Evolutionary conservation across 2,797 vertebrate genomes (phyloP).

Genomic region (Anomalospiza imberbis): DNA sequence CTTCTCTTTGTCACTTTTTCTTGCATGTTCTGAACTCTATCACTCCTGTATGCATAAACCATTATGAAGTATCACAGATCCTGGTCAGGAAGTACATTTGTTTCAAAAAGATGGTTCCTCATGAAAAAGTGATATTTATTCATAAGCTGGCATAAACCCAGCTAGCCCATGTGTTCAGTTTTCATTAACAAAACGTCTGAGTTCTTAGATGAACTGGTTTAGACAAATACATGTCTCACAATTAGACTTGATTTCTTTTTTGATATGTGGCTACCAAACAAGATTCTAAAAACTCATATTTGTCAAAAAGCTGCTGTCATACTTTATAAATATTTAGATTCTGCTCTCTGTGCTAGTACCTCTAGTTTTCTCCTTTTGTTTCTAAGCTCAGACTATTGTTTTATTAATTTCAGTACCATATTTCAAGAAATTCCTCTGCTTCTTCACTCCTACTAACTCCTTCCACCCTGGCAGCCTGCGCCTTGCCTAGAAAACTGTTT

Average conservation of each 20-base stretch:
- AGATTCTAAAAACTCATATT: not conserved
- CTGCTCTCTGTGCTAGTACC: not conserved
- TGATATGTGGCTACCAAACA: slow-evolving; percentile 9
- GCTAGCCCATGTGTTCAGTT: slow-evolving; percentile 41
- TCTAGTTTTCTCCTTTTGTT: not conserved
- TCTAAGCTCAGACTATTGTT: not conserved
- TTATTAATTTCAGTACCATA: not conserved
- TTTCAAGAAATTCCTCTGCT: not conserved
- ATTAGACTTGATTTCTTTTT: not conserved
- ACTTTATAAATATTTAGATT: slow-evolving; percentile 39
- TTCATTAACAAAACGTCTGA: slow-evolving; percentile 45
- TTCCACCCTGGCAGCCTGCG: not conserved
- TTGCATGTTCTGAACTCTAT: not conserved
- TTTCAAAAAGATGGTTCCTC: slow-evolving; percentile 38
- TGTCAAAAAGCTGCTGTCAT: slow-evolving; percentile 17
- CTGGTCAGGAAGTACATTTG: slow-evolving; percentile 46
- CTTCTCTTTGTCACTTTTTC: not conserved
- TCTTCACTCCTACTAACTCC: not conserved
- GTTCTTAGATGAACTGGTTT: slow-evolving; percentile 33
- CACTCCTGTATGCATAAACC: not conserved
- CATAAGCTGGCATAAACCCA: slow-evolving; percentile 51
- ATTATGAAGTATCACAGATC: slow-evolving; percentile 5
- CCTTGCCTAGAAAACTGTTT: not conserved
- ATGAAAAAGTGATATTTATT: slow-evolving; percentile 51
- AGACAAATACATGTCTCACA: slow-evolving; percentile 22